These are phyloP conservation scores for Acanthiza pusilla DNA, from an alignment of 2,797 vertebrate genomes.

Conservation along the genomic window DNA sequence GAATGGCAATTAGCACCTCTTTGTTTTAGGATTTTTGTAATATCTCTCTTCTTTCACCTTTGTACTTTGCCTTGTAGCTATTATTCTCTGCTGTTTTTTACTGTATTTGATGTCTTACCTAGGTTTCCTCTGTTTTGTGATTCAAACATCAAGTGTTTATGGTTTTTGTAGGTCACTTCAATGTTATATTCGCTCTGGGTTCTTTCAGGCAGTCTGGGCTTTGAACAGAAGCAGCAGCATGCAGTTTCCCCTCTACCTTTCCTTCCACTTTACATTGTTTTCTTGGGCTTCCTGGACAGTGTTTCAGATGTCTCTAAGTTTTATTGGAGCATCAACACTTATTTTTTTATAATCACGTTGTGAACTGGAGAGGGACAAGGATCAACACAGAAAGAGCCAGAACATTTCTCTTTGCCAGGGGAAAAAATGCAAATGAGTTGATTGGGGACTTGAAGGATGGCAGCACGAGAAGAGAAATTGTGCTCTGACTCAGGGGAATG, in stretches of 20 bases:
- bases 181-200: constrained; percentile 56
- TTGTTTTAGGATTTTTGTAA: constrained; percentile 54
- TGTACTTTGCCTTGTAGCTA: constrained; percentile 51
- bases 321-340: constrained; percentile 14
- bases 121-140: neutral
- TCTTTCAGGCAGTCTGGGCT: constrained; percentile 47
- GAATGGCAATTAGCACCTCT: constrained; percentile 64
- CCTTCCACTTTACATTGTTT: neutral
- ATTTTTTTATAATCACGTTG: constrained; percentile 1
- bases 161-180: constrained; percentile 70
- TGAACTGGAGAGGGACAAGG: neutral
- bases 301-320: constrained; percentile 43
- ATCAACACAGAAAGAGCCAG: neutral
- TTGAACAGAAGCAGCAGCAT: constrained; percentile 43
- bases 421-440: neutral
- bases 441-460: neutral
- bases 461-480: neutral
- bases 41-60: constrained; percentile 60
- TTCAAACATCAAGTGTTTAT: constrained; percentile 42
- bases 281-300: constrained; percentile 17
- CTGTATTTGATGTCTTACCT: constrained; percentile 32
- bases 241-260: neutral
- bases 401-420: neutral
- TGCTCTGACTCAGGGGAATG: neutral
- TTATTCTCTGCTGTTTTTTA: constrained; percentile 6